A percentile compares a stretch with the other conserved stretches of the same genome.
These are phyloP conservation scores for Drosophila paucipuncta DNA, from an alignment of 2,888 invertebrate genomes.

Conservation along the genomic window DNA sequence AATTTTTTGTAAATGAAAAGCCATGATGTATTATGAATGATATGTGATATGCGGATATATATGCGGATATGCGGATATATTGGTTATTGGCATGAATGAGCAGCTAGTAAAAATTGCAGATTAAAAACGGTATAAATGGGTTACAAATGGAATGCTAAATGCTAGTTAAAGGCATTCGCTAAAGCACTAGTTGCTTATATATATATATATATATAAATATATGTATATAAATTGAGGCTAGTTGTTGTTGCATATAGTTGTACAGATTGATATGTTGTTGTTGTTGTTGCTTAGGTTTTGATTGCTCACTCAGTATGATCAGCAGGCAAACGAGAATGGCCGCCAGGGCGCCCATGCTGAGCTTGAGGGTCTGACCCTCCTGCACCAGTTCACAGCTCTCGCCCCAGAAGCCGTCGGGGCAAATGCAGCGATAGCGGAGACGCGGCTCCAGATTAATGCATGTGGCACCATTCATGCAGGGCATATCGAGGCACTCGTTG, in stretches of 20 bases:
- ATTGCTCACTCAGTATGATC: constrained; percentile 96
- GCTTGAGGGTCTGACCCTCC: constrained; percentile 96
- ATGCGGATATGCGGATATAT: not conserved
- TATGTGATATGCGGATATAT: not conserved
- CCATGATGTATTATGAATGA: constrained; percentile 18
- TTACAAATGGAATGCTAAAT: constrained; percentile 10
- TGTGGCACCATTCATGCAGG: constrained; percentile 96
- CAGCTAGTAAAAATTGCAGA: constrained; percentile 47
- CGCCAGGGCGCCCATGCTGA: constrained; percentile 98
- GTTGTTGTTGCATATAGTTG: constrained; percentile 25
- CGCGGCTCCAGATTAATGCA: constrained; percentile 96
- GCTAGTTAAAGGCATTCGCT: constrained; percentile 46
- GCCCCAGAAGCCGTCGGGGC: constrained; percentile 96
- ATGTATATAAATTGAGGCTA: not conserved
- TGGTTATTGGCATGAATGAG: constrained; percentile 39
- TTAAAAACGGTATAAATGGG: not conserved
- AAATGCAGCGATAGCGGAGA: constrained; percentile 94
- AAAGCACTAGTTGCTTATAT: constrained; percentile 55
- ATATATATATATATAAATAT: constrained; percentile 5
- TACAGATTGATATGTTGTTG: constrained; percentile 1
- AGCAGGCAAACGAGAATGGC: constrained; percentile 98
- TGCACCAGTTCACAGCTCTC: constrained; percentile 97
- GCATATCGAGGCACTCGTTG: constrained; percentile 97
- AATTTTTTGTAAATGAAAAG: constrained; percentile 35
- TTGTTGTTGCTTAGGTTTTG: not conserved